phyloP scores from a whole-genome alignment of 1,140 invertebrate genomes.

The Bursaphelenchus mucronatus region DNA sequence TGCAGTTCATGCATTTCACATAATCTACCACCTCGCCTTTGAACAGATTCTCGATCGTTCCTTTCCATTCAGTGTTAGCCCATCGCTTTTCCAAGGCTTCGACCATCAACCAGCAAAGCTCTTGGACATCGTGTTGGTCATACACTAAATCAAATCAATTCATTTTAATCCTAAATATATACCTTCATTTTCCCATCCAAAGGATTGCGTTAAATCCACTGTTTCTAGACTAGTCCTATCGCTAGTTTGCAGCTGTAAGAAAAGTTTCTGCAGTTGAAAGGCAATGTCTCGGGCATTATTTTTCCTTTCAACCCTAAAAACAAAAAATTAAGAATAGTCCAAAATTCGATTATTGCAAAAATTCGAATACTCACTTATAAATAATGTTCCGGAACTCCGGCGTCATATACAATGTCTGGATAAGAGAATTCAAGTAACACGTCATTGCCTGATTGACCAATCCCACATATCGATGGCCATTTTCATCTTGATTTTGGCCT shows the following conservation, averaged over 20 bases:
- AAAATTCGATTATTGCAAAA: neutral
- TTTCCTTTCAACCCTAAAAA: conserved; percentile 65
- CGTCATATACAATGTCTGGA: conserved; percentile 86
- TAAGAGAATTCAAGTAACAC: conserved; percentile 82
- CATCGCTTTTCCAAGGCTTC: conserved; percentile 82
- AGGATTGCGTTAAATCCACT: conserved; percentile 79
- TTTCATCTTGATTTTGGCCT: conserved; percentile 44
- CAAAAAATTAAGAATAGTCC: neutral
- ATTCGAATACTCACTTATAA: conserved; percentile 67
- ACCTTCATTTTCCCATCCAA: conserved; percentile 83
- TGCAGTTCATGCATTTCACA: conserved; percentile 82
- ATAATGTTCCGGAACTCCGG: conserved; percentile 88
- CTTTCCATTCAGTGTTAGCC: conserved; percentile 73
- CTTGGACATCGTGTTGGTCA: conserved; percentile 89
- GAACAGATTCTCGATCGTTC: conserved; percentile 76
- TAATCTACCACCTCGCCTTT: conserved; percentile 62
- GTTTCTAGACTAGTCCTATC: conserved; percentile 71
- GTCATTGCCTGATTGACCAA: conserved; percentile 90
- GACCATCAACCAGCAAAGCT: conserved; percentile 84
- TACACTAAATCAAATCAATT: conserved; percentile 66
- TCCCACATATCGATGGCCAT: conserved; percentile 70
- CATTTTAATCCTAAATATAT: conserved; percentile 23
- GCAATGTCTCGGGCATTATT: conserved; percentile 69
- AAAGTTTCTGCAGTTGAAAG: conserved; percentile 80
- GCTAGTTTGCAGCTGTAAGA: conserved; percentile 76